Evolutionary conservation across 2,113 vertebrate genomes (phyloP).

Genomic region (Engystomops pustulosus): DNA sequence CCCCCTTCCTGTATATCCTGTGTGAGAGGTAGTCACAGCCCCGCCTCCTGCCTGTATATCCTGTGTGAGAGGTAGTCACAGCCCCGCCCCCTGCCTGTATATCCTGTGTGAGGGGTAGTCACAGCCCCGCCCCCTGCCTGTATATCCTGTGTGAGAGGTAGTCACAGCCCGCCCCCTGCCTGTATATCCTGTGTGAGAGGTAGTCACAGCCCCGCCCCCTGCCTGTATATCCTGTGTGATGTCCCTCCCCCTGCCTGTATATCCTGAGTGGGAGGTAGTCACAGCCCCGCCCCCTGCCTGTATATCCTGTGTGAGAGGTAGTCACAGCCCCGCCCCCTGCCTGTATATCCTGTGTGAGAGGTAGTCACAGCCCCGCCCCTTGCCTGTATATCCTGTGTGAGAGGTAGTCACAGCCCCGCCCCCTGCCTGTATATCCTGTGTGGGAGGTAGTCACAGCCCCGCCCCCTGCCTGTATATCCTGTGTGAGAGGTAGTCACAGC

Average conservation of each 20-base stretch:
- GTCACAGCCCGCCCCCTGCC: neutral
- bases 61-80: neutral
- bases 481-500: neutral
- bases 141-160: neutral
- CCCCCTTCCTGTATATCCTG: no score
- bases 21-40: no score
- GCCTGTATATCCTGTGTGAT: neutral
- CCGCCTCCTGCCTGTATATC: neutral
- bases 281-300: neutral
- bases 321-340: neutral
- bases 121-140: neutral
- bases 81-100: neutral
- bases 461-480: neutral
- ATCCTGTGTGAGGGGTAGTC: no score
- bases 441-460: no score
- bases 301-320: neutral
- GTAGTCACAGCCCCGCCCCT: neutral
- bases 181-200: no score
- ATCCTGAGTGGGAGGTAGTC: no score
- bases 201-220: neutral
- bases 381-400: neutral
- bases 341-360: no score
- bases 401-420: neutral
- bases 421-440: no score
- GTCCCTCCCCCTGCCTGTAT: neutral